phyloP scores from a whole-genome alignment of 2,113 vertebrate species.

The Anolis carolinensis region DNA sequence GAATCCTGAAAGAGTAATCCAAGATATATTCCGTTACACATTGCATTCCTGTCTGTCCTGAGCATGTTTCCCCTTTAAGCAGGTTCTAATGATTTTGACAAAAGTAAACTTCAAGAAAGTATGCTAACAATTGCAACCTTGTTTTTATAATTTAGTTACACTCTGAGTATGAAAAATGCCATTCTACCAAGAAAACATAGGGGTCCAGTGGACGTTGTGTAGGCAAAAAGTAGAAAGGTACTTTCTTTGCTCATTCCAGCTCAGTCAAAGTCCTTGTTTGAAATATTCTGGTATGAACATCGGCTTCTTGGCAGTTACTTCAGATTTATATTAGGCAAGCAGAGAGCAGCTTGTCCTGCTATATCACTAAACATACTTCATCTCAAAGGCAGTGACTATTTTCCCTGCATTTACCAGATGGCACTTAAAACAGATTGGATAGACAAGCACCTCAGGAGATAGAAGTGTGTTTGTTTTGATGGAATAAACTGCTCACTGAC shows the following conservation, averaged over 20 bases:
- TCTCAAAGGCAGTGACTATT: background rate
- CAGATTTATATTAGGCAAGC: constrained; percentile 10
- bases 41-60: background rate
- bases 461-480: background rate
- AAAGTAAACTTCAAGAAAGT: background rate
- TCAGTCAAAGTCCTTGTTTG: background rate
- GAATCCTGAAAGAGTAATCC: background rate
- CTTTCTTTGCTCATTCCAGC: too few species aligned
- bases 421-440: background rate
- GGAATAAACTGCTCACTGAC: background rate
- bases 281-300: background rate
- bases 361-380: background rate
- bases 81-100: background rate
- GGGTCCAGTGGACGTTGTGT: background rate
- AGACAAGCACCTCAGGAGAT: background rate
- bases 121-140: background rate
- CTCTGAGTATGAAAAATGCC: background rate
- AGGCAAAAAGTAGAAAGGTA: background rate
- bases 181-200: background rate
- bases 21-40: background rate
- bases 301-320: background rate
- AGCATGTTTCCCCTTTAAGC: background rate
- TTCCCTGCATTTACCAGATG: background rate
- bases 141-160: background rate
- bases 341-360: background rate